Conservation (phyloP, 2,113 vertebrate genomes). For the Galbula dea region DNA sequence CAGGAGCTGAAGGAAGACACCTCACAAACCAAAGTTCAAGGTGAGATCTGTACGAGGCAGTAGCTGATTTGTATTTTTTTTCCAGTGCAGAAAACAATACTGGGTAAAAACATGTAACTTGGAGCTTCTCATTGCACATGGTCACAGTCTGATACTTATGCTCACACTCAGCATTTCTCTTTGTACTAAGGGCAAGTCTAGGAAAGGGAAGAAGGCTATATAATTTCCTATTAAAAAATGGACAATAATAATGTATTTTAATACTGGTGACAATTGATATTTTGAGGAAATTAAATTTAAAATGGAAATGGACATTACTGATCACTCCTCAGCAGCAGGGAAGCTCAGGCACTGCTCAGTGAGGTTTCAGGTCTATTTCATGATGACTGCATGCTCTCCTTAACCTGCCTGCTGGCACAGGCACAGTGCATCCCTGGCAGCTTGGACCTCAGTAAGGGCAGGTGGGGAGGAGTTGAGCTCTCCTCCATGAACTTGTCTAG, state of each 20-base stretch:
- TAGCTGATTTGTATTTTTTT: neutral
- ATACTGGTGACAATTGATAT: neutral
- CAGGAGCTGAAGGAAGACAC: neutral
- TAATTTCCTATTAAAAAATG: neutral
- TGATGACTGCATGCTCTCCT: neutral
- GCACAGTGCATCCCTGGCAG: neutral
- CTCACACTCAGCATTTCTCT: neutral
- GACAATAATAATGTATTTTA: neutral
- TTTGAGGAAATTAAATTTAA: neutral
- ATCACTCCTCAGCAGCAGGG: neutral
- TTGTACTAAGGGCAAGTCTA: neutral
- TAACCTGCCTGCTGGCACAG: neutral
- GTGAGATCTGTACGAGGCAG: constrained; percentile 13
- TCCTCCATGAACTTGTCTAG: neutral
- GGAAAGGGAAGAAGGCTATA: neutral
- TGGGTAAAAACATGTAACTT: neutral
- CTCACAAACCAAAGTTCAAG: constrained; percentile 29
- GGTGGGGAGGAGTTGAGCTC: neutral
- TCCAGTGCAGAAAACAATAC: neutral
- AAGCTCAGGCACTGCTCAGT: neutral
- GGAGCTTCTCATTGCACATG: neutral
- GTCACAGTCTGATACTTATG: neutral
- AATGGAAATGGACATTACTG: neutral
- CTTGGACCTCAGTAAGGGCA: neutral
- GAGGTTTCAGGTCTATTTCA: neutral